A percentile compares a stretch with the other conserved stretches of the same genome.
phyloP scores from a whole-genome alignment of 2,797 vertebrate species.

The Ctenochaetus hawaiiensis region DNA sequence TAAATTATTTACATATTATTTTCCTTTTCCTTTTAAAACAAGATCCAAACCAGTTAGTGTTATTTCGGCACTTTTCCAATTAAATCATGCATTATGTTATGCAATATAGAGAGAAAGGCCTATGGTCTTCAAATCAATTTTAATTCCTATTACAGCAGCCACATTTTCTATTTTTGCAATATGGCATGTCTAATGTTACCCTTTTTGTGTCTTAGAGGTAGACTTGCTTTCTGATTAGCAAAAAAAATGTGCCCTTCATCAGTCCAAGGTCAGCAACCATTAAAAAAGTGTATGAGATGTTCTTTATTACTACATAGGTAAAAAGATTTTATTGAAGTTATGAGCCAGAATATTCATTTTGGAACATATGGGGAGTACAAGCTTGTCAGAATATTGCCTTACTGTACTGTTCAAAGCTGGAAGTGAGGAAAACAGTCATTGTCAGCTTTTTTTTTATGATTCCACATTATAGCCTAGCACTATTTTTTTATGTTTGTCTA shows the following conservation, averaged over 20 bases:
- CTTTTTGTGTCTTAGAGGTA: conserved; percentile 21
- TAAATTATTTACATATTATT: conserved; percentile 64
- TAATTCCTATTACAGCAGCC: conserved; percentile 29
- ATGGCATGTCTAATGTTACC: conserved; percentile 31
- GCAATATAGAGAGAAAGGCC: conserved; percentile 35
- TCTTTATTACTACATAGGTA: too few species aligned
- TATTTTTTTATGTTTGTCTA: background rate
- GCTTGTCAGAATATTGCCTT: conserved; percentile 27
- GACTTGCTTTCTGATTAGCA: conserved; percentile 29
- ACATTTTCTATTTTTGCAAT: conserved; percentile 40
- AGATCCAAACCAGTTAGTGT: conserved; percentile 26
- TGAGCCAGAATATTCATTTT: conserved; percentile 25
- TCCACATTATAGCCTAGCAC: background rate
- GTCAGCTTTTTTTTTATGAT: conserved; percentile 18
- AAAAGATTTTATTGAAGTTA: background rate
- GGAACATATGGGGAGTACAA: conserved; percentile 25
- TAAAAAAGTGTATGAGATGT: conserved; percentile 10
- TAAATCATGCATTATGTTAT: conserved; percentile 58
- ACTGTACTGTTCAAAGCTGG: background rate
- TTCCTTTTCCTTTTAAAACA: conserved; percentile 23
- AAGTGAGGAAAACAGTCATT: background rate
- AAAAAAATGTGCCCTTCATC: conserved; percentile 49
- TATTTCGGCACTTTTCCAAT: conserved; percentile 47
- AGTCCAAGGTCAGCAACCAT: conserved; percentile 39
- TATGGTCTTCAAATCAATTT: conserved; percentile 33